A percentile compares a stretch with the other conserved stretches of the same genome.
Conservation (phyloP, 1,140 invertebrate genomes). For the Trialeurodes vaporariorum region DNA sequence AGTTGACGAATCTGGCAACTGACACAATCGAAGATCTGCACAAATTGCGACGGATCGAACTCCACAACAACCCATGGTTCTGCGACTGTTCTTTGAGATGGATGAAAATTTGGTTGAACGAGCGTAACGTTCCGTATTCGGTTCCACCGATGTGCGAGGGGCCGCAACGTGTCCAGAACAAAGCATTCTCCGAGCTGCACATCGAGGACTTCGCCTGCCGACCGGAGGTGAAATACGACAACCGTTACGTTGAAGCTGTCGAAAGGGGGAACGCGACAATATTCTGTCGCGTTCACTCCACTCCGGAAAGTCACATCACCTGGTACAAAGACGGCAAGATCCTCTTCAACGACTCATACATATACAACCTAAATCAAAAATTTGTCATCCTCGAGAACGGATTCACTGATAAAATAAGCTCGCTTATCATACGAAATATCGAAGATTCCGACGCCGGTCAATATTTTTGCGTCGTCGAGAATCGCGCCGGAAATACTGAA, state of each 20-base stretch:
- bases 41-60: constrained; percentile 55
- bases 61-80: constrained; percentile 75
- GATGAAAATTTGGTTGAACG: constrained; percentile 62
- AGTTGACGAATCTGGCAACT: constrained; percentile 43
- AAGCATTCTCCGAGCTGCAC: constrained; percentile 54
- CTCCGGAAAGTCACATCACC: constrained; percentile 66
- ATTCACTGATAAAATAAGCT: constrained; percentile 26
- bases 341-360: constrained; percentile 56
- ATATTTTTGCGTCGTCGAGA: constrained; percentile 83
- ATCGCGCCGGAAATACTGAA: constrained; percentile 72
- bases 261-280: constrained; percentile 64
- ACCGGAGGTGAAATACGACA: constrained; percentile 63
- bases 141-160: constrained; percentile 54
- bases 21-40: constrained; percentile 47
- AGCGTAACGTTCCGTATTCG: constrained; percentile 52
- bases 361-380: constrained; percentile 50
- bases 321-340: constrained; percentile 79
- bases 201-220: constrained; percentile 69
- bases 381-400: constrained; percentile 37
- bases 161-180: constrained; percentile 49
- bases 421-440: constrained; percentile 44
- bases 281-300: constrained; percentile 35
- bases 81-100: constrained; percentile 73
- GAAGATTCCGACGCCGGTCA: constrained; percentile 77
- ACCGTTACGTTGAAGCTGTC: constrained; percentile 58